Conservation (phyloP, 2,797 vertebrate species). For the Sebastes iracundus region DNA sequence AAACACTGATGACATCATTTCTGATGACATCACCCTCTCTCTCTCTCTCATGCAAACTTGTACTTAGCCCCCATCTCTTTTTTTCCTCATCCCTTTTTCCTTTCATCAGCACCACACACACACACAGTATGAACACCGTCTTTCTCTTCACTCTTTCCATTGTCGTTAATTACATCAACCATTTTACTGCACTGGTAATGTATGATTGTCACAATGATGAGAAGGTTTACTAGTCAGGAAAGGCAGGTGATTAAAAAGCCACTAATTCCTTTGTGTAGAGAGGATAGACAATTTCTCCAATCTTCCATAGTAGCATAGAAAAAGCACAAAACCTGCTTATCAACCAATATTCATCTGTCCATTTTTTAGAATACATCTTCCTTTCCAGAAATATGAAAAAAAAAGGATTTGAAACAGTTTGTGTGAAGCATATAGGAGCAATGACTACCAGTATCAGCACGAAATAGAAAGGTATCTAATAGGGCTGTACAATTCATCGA, state of each 20-base stretch:
- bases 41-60: not conserved
- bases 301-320: not conserved
- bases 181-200: not conserved
- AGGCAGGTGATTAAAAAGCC: not conserved
- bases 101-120: not conserved
- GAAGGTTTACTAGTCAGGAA: not conserved
- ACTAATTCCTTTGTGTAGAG: not conserved
- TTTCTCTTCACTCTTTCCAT: not conserved
- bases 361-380: not conserved
- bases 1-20: slow-evolving; percentile 49
- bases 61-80: not conserved
- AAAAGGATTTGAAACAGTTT: not conserved
- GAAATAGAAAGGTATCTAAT: not conserved
- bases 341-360: not conserved
- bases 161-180: slow-evolving; percentile 25
- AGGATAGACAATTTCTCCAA: not conserved
- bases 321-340: not conserved
- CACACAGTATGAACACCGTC: not conserved
- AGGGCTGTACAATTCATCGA: too few species aligned
- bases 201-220: not conserved
- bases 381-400: not conserved
- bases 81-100: not conserved
- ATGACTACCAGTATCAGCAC: not conserved
- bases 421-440: not conserved
- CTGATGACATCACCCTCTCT: slow-evolving; percentile 39